phyloP scores from a whole-genome alignment of 2,113 vertebrate genomes.

The Cisticola juncidis region DNA sequence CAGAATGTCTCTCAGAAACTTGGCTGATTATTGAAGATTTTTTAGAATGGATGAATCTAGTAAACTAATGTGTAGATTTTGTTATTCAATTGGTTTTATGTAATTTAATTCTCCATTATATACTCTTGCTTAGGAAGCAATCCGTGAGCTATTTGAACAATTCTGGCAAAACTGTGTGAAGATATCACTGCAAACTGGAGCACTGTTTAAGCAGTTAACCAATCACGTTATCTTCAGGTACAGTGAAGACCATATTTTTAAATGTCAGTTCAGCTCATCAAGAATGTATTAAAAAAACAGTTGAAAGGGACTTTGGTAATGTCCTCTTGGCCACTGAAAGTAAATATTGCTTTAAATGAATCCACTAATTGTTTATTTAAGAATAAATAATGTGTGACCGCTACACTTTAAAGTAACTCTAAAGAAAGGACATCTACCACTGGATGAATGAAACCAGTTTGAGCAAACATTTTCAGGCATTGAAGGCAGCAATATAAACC shows the following conservation, averaged over 20 bases:
- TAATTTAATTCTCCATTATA: neutral
- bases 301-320: neutral
- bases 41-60: neutral
- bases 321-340: neutral
- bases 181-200: neutral
- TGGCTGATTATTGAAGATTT: neutral
- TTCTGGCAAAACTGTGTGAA: neutral
- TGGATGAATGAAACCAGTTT: neutral
- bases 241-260: neutral
- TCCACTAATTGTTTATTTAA: neutral
- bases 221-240: neutral
- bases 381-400: neutral
- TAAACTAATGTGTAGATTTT: neutral
- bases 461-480: neutral
- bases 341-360: neutral
- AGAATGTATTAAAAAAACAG: neutral
- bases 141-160: neutral
- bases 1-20: neutral
- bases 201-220: neutral
- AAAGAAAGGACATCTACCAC: neutral
- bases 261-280: neutral
- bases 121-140: neutral
- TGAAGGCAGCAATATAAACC: neutral
- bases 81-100: neutral
- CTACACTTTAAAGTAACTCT: neutral